phyloP scores from a whole-genome alignment of 1,140 invertebrate genomes.

The Capitella teleta region DNA sequence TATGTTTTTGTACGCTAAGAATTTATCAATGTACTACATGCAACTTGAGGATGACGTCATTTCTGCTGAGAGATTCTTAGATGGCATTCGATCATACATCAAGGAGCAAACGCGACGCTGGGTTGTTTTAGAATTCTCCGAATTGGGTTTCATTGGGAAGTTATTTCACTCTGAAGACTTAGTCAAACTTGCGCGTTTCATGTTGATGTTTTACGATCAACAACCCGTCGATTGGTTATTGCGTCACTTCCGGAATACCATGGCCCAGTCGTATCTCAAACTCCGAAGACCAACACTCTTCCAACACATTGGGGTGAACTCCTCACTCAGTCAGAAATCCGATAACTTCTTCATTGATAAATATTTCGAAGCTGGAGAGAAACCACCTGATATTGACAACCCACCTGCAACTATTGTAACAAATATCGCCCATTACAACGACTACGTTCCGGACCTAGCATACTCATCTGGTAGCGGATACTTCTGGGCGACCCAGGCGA shows the following conservation, averaged over 20 bases:
- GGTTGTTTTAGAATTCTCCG: constrained; percentile 34
- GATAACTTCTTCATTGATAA: constrained; percentile 12
- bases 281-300: constrained; percentile 23
- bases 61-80: constrained; percentile 25
- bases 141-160: constrained; percentile 38
- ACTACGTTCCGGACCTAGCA: not conserved
- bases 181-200: constrained; percentile 19
- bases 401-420: not conserved
- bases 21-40: constrained; percentile 30
- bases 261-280: constrained; percentile 15
- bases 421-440: not conserved
- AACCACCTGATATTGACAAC: not conserved
- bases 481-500: not conserved
- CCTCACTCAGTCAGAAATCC: constrained; percentile 17
- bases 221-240: constrained; percentile 35
- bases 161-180: constrained; percentile 28
- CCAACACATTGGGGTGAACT: constrained; percentile 35
- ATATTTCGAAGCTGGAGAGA: not conserved
- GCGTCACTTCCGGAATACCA: constrained; percentile 18
- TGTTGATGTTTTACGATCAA: constrained; percentile 29
- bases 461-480: not conserved
- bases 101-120: constrained; percentile 16
- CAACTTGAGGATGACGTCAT: constrained; percentile 39
- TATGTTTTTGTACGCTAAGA: constrained; percentile 26
- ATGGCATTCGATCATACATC: too few species aligned